Conservation (phyloP, 2,797 vertebrate genomes). For the Chanos chanos region DNA sequence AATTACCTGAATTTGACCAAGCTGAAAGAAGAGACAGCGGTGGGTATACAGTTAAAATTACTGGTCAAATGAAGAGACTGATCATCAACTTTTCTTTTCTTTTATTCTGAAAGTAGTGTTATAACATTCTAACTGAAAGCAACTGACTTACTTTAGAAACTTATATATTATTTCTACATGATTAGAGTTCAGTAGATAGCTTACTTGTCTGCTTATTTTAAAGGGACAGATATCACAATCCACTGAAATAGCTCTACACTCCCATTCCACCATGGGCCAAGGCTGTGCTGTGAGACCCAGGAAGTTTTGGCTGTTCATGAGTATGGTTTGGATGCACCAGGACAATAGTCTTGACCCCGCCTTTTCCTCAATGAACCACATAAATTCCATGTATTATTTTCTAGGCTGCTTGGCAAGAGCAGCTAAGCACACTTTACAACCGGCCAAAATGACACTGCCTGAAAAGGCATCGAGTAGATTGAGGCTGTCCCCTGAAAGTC, state of each 20-base stretch:
- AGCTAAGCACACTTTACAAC: slow-evolving; percentile 44
- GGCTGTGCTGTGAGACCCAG: slow-evolving; percentile 21
- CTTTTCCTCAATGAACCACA: slow-evolving; percentile 66
- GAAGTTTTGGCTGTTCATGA: slow-evolving; percentile 25
- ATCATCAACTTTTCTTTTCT: neutral
- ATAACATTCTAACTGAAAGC: too few species aligned
- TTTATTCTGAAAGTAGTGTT: slow-evolving; percentile 7
- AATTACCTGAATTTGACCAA: too few species aligned
- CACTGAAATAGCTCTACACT: slow-evolving; percentile 9
- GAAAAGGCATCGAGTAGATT: too few species aligned
- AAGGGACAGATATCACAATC: slow-evolving; percentile 8
- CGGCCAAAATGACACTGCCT: slow-evolving; percentile 45
- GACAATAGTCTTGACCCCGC: slow-evolving; percentile 65
- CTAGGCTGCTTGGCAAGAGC: slow-evolving; percentile 66
- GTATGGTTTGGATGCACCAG: slow-evolving; percentile 48
- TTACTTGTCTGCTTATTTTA: neutral
- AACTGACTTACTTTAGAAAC: too few species aligned
- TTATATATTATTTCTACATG: too few species aligned
- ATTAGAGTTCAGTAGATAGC: too few species aligned
- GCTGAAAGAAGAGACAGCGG: too few species aligned
- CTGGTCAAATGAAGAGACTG: too few species aligned
- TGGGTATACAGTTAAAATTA: too few species aligned
- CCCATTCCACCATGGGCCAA: slow-evolving; percentile 29
- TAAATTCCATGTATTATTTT: slow-evolving; percentile 67
- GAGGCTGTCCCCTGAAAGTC: too few species aligned